Evolutionary conservation across 2,797 vertebrate species (phyloP), one percentile per base, ranked within the genome.

Genomic region (Uromys caudimaculatus): DNA sequence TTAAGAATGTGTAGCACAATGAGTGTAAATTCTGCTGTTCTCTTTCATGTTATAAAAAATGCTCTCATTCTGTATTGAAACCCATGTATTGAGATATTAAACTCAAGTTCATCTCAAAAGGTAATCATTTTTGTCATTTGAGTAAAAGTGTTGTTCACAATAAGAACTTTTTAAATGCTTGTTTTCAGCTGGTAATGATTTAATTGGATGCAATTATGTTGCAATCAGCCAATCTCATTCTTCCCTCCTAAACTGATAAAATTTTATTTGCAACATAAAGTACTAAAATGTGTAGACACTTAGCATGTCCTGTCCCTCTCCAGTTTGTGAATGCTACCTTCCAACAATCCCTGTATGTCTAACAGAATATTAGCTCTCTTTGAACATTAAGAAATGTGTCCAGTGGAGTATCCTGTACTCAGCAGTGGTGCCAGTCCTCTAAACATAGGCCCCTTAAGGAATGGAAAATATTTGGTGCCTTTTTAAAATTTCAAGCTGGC

Each of bases 201-300:
- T 96, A 91, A 95, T n/a, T 90, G 76, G 21, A 56, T 93, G 47
- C 76, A 77, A 50, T 95, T 91, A 90, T 73, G 47, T 94, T 95
- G 24, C 4, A 96, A 69, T 78, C 94, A 95, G 81, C 60, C 78
- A 17, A 56, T 88, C 35, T 91, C 7, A 82, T 4, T 79, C 67
- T 60, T 38, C 56, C 4, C 60, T 17, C 24, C 17, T 44, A 90
- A 71, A 89, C 6, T 52, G 50, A 47, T 79, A 84, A 7, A 87
- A 76, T 96, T 96, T 92, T 89, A 92, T 95, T 97, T 87, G 95
- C 35, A n/a, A 81, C 35, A 52, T 94, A 77, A 62, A 95, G 47
- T 38, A 81, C 44, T 91, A 87, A 95, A 95, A 95, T 87, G 1
- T 71, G 60, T 69, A 78, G 44, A 79, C 41, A 54, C 29, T 88